Percentiles rank a stretch among this genome's conserved stretches.
phyloP scores from a whole-genome alignment of 2,888 invertebrate species.

The Incurvaria masculella region DNA sequence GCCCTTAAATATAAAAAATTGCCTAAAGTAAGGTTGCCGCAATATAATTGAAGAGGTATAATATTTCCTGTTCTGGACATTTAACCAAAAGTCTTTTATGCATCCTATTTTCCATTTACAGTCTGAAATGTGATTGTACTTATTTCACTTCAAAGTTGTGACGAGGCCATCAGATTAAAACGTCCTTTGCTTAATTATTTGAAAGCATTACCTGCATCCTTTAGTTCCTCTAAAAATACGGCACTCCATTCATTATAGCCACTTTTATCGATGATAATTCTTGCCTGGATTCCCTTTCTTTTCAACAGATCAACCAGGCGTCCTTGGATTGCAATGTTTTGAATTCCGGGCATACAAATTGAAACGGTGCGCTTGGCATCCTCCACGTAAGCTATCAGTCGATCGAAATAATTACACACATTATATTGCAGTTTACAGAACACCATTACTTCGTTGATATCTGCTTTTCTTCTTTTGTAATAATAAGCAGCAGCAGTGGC shows the following conservation, averaged over 20 bases:
- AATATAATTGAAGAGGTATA: no score
- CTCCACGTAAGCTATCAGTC: conserved; percentile 42
- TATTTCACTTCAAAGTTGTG: no score
- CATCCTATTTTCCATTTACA: no score
- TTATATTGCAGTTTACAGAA: conserved; percentile 49
- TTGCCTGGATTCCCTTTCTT: conserved; percentile 35
- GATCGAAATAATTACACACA: conserved; percentile 45
- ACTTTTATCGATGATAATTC: conserved; percentile 38
- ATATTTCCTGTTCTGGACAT: not conserved
- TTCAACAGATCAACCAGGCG: conserved; percentile 35
- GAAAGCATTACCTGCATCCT: conserved; percentile 45
- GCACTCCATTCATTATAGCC: conserved; percentile 41
- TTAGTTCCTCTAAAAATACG: conserved; percentile 39
- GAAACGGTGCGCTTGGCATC: conserved; percentile 34
- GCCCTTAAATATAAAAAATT: no score
- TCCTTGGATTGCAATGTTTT: conserved; percentile 46
- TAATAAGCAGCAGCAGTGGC: conserved; percentile 40
- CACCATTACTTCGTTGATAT: conserved; percentile 49
- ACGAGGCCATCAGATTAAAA: no score
- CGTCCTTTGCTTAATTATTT: no score
- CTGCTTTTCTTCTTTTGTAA: conserved; percentile 34
- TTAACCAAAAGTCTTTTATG: not conserved
- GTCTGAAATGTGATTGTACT: no score
- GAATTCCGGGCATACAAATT: conserved; percentile 49
- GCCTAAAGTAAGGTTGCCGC: no score